Evolutionary conservation across 1,140 invertebrate species (phyloP).

Genomic region (Epicauta chinensis): DNA sequence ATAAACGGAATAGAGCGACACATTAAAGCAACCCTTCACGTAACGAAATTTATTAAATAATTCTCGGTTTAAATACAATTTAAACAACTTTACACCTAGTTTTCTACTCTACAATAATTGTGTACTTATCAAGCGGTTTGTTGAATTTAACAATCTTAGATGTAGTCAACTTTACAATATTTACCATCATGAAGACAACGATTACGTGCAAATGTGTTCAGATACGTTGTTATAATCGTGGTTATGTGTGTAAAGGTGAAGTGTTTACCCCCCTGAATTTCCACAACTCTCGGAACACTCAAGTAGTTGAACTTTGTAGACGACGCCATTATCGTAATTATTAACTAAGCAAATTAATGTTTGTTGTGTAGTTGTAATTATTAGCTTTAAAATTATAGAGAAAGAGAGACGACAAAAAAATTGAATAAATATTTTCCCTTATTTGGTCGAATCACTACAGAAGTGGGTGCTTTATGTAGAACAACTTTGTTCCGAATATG

Average conservation of each 20-base stretch:
- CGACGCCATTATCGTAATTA: constrained; percentile 9
- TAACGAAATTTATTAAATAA: constrained; percentile 9
- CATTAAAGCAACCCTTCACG: constrained; percentile 1
- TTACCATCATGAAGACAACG: constrained; percentile 23
- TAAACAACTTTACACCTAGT: constrained; percentile 14
- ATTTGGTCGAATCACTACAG: too few relatives aligned
- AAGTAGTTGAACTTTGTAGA: background rate
- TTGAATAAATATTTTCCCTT: too few relatives aligned
- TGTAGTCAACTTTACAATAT: constrained; percentile 19
- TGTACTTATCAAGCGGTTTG: constrained; percentile 26
- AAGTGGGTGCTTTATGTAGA: too few relatives aligned
- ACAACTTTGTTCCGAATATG: too few relatives aligned
- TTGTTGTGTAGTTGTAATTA: constrained; percentile 1
- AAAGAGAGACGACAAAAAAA: too few relatives aligned
- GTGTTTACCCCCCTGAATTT: too few relatives aligned
- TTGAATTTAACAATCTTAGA: constrained; percentile 30
- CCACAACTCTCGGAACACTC: background rate
- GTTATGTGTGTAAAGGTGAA: too few relatives aligned
- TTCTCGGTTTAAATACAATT: background rate
- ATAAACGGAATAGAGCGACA: background rate
- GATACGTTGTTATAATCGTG: too few relatives aligned
- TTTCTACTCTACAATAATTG: constrained; percentile 19
- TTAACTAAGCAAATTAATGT: constrained; percentile 14
- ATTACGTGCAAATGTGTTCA: constrained; percentile 28
- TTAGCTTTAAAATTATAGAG: too few relatives aligned